A percentile compares a stretch with the other conserved stretches of the same genome.
Conservation (phyloP, 2,113 vertebrate species). For the Prunella himalayana region DNA sequence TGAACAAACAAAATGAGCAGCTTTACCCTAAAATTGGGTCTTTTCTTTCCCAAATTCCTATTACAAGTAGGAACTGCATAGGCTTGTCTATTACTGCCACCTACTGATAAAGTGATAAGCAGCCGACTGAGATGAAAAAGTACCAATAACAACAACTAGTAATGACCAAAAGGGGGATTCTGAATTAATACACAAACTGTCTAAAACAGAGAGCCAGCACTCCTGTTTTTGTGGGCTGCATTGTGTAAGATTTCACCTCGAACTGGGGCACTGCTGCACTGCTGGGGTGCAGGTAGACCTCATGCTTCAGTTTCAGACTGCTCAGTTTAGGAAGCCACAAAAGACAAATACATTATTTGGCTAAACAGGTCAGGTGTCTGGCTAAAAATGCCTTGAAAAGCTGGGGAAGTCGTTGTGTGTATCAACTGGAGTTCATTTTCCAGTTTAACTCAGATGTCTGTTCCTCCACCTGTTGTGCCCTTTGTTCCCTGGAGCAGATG, state of each 20-base stretch:
- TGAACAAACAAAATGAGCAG: neutral
- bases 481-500: neutral
- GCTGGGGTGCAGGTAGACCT: neutral
- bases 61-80: neutral
- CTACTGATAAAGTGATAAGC: conserved; percentile 29
- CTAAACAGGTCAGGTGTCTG: neutral
- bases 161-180: neutral
- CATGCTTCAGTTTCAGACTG: neutral
- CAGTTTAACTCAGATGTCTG: neutral
- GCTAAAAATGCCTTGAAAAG: neutral
- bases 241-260: neutral
- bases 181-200: neutral
- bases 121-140: neutral
- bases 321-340: neutral
- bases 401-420: neutral
- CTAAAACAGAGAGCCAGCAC: neutral
- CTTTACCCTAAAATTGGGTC: neutral
- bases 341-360: neutral
- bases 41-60: neutral
- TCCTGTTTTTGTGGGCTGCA: neutral
- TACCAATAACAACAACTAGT: neutral
- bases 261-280: neutral
- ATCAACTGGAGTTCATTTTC: neutral
- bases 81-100: conserved; percentile 48
- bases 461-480: neutral